A percentile compares a stretch with the other conserved stretches of the same genome.
Evolutionary conservation across 2,797 vertebrate genomes (phyloP).

Genomic region (Typhlichthys subterraneus): DNA sequence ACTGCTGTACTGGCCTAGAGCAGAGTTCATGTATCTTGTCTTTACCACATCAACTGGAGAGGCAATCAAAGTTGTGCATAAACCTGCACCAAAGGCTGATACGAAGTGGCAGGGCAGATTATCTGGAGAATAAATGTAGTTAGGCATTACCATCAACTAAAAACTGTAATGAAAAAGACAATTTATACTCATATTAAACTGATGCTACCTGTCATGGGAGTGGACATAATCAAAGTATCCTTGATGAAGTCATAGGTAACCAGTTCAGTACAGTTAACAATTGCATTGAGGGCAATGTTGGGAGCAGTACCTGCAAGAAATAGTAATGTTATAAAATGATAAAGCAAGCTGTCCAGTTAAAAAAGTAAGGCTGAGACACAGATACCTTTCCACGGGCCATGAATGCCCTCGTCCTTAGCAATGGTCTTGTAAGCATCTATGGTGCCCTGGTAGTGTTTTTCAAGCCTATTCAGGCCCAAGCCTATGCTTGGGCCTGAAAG

Average conservation of each 20-base stretch:
- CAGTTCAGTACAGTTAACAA: conserved; percentile 87
- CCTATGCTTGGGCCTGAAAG: conserved; percentile 86
- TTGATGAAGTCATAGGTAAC: conserved; percentile 91
- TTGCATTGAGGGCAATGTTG: conserved; percentile 84
- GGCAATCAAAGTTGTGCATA: conserved; percentile 81
- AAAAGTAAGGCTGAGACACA: neutral
- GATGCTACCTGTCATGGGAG: conserved; percentile 79
- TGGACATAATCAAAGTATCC: conserved; percentile 79
- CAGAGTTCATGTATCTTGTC: conserved; percentile 90
- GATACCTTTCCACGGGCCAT: conserved; percentile 92
- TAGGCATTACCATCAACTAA: too few relatives aligned
- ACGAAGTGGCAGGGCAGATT: conserved; percentile 85
- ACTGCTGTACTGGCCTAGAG: conserved; percentile 82
- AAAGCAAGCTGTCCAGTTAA: neutral
- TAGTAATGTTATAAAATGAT: neutral
- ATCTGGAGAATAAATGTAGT: conserved; percentile 66
- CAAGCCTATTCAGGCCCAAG: conserved; percentile 53
- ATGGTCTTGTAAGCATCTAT: conserved; percentile 91
- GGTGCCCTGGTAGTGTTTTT: conserved; percentile 84
- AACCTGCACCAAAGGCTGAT: conserved; percentile 82
- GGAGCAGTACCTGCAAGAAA: conserved; percentile 79
- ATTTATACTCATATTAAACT: neutral
- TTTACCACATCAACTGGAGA: conserved; percentile 91
- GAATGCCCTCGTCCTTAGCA: conserved; percentile 86
- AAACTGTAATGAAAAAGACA: too few relatives aligned